Evolutionary conservation across 2,797 vertebrate species (phyloP).

Genomic region (Liasis olivaceus): DNA sequence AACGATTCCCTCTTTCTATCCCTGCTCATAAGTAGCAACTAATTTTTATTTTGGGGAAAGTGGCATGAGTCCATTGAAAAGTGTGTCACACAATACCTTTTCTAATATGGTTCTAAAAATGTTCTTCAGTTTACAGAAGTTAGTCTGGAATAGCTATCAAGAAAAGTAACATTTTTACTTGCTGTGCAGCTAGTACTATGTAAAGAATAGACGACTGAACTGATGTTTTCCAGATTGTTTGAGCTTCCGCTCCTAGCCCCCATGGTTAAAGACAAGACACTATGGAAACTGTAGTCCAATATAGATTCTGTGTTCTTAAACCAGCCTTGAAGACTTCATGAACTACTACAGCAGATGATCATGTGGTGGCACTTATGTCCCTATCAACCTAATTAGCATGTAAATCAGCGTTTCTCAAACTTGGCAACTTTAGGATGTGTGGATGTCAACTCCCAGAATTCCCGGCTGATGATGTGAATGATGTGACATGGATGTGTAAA

Average conservation of each 20-base stretch:
- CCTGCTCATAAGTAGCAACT: not conserved
- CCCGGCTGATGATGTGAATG: no score
- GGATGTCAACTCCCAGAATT: no score
- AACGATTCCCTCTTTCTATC: not conserved
- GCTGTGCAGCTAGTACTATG: not conserved
- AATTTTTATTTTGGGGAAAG: not conserved
- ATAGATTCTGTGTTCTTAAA: no score
- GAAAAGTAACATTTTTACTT: not conserved
- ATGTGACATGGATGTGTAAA: no score
- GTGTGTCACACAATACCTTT: not conserved
- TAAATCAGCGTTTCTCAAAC: no score
- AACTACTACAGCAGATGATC: no score
- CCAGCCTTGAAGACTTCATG: no score
- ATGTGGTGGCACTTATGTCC: no score
- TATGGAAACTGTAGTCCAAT: no score
- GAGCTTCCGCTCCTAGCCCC: not conserved
- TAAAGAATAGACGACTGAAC: not conserved
- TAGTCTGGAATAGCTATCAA: not conserved
- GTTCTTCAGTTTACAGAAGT: not conserved
- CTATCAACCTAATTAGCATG: no score
- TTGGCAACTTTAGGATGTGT: no score
- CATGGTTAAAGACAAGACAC: no score
- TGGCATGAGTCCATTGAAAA: not conserved
- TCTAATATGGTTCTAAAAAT: not conserved
- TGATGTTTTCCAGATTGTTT: not conserved